Base-by-base conservation (phyloP, 2,888 invertebrate genomes). In the Andrena fulva region DNA sequence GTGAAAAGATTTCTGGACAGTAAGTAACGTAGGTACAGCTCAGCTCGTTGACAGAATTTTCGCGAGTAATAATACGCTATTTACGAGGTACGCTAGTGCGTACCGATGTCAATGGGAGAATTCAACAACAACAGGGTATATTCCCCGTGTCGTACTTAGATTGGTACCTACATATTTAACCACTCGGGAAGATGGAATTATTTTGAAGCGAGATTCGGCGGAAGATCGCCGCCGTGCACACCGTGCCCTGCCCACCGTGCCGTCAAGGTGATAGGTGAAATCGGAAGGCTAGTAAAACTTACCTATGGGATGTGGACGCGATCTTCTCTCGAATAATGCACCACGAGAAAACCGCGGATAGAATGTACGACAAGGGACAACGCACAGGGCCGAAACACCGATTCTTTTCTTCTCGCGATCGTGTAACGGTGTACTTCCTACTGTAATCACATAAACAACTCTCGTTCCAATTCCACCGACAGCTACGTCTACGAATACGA, bases 381-480 rank as follows among this genome's bases (percentile, higher is more conserved):
- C 67, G 16, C 81, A 75, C 85, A 71, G 64, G 29, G 33, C 31
- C n/a, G 50, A 66, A 59, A 63, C 64, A 68, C 76, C 33, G 66
- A 72, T 62, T 62, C 27, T 77, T 29, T 60, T 77, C 72, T 70
- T 63, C 64, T 64, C 42, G 27, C 59, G 52, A 31, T 27, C 60
- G 52, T 67, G 31, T 82, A 64, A 76, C 79, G 50, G 68, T 77
- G 70, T 75, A 77, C 54, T 76, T 82, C 50, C 64, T 82, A 79
- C 67, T 27, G 60, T 77, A 77, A 87, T 87, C 89, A 87, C 87
- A 85, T 91, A 91, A 91, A 92, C 91, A 90, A 90, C 87, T 89
- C 86, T 82, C 88, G 89, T 89, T 89, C 88, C 87, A 91, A 90
- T 90, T 90, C 87, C 85, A 85, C 85, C 89, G 89, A 89, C 88